These are phyloP conservation scores for Toxotes chatareus DNA, from an alignment of 2,113 vertebrate species.

Conservation along the genomic window DNA sequence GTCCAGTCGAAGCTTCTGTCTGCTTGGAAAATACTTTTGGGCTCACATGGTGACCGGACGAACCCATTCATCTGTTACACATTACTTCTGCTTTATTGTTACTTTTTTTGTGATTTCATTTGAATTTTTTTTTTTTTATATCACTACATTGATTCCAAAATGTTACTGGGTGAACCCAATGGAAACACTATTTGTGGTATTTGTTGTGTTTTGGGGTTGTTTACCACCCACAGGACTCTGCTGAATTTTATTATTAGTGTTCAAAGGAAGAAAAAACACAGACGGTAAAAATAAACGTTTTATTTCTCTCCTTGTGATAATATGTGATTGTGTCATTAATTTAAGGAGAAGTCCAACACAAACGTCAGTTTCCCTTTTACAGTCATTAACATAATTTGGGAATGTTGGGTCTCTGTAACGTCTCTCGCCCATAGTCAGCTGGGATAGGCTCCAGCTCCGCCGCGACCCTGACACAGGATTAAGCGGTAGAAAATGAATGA, in stretches of 20 bases:
- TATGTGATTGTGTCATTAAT: constrained; percentile 25
- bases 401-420: no score
- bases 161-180: constrained; percentile 65
- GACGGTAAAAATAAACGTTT: constrained; percentile 80
- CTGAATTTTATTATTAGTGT: constrained; percentile 76
- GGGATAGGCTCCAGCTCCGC: no score
- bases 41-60: constrained; percentile 40
- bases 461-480: no score
- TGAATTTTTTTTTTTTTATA: constrained; percentile 48
- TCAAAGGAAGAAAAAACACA: constrained; percentile 62
- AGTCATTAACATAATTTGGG: no score
- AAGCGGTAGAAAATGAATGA: no score
- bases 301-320: constrained; percentile 77
- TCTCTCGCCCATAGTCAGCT: no score
- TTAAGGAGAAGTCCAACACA: neutral
- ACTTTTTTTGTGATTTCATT: constrained; percentile 52
- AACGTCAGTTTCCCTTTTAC: no score
- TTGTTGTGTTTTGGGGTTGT: constrained; percentile 66
- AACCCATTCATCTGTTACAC: constrained; percentile 66
- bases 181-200: constrained; percentile 69
- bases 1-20: constrained; percentile 28
- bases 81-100: constrained; percentile 59
- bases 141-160: constrained; percentile 73
- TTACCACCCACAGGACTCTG: constrained; percentile 66
- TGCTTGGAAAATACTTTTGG: constrained; percentile 33